Evolutionary conservation across 2,797 vertebrate genomes (phyloP), one percentile per base, ranked within the genome.

Genomic region (Smutsia gigantea): DNA sequence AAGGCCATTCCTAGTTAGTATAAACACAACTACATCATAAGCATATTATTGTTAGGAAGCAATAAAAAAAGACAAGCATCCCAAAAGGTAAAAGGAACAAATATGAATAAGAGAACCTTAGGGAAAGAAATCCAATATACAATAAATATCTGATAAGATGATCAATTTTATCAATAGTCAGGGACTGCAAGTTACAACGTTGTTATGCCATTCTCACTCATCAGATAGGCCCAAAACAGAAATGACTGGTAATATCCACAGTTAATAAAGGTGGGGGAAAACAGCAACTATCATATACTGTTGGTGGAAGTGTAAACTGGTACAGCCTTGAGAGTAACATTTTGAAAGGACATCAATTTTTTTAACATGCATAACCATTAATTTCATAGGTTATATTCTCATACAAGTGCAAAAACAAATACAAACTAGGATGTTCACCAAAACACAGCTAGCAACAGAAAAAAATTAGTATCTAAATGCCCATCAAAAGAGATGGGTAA

Each of bases 61-160:
- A 69, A 95, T 77, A 46, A 37, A 74, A 84, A 69, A 90, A 93
- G 64, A 37, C 9, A 94, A 94, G 49, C 18, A 93, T 11, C 49
- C 14, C 46, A 69, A 63, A 2, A 75, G 46, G 53, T 46, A 95
- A 74, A 87, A 15, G 61, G 64, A 87, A 90, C 66, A 69, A 96
- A 94, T 79, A 78, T 29, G 39, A 93, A 66, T n/a, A 90, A 66
- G 27, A 96, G 5, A 87, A 51, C 3, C 63, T 82, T 87, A 57
- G 29, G 25, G 29, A 4, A n/a, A n/a, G 49, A 53, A 95, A 85
- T 34, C 1, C 34, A 93, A 87, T 37, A 78, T 69, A n/a, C 15
- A 75, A 42, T 53, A 93, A 95, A 93, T 15, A 82, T 81, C 49
- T 90, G 29, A 49, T 74, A 94, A 96, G 49, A 91, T 64, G 57